phyloP scores from a whole-genome alignment of 2,797 vertebrate species.

The Lateolabrax maculatus region DNA sequence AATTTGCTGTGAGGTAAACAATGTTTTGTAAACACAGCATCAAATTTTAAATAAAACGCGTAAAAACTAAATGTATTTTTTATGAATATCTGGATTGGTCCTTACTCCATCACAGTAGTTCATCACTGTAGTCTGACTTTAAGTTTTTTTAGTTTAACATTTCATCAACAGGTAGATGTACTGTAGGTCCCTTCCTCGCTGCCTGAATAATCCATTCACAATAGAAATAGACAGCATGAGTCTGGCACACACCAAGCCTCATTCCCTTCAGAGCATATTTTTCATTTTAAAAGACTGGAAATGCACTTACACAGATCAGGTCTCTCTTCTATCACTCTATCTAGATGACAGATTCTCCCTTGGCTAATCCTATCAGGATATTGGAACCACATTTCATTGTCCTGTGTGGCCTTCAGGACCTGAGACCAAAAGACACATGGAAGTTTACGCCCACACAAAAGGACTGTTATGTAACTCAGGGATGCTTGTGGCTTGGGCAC shows the following conservation, averaged over 20 bases:
- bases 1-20: background rate
- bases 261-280: conserved; percentile 44
- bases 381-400: conserved; percentile 58
- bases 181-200: conserved; percentile 3
- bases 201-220: conserved; percentile 39
- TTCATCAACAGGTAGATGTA: conserved; percentile 5
- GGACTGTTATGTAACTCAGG: conserved; percentile 69
- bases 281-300: conserved; percentile 62
- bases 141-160: conserved; percentile 9
- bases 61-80: no score
- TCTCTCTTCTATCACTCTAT: conserved; percentile 50
- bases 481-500: conserved; percentile 67
- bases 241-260: conserved; percentile 26
- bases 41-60: no score
- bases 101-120: background rate
- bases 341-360: conserved; percentile 57
- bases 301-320: conserved; percentile 61
- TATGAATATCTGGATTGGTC: background rate
- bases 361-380: conserved; percentile 55
- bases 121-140: background rate
- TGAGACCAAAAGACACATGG: conserved; percentile 62
- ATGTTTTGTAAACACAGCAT: conserved; percentile 11
- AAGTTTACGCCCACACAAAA: conserved; percentile 48
- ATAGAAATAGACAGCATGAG: conserved; percentile 11
- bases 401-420: conserved; percentile 50